These are phyloP conservation scores for Agelaius phoeniceus DNA, from an alignment of 2,113 vertebrate species.

Conservation along the genomic window DNA sequence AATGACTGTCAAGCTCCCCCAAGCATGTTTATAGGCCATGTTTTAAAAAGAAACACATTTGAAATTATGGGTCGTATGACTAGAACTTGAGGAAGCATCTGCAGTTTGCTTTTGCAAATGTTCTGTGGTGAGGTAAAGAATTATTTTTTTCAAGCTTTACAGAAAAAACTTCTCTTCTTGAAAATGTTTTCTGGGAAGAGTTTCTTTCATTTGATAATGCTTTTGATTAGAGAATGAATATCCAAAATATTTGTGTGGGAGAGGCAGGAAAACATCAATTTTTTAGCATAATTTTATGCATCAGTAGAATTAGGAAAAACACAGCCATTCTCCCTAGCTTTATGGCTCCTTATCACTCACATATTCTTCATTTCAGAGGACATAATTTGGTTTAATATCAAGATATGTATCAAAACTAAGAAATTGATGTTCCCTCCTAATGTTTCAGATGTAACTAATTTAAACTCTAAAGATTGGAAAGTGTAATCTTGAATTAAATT, in stretches of 20 bases:
- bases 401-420: neutral
- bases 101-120: conserved; percentile 24
- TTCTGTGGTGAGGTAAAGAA: neutral
- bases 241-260: neutral
- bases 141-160: neutral
- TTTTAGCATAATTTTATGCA: conserved; percentile 7
- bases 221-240: conserved; percentile 14
- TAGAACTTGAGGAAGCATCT: conserved; percentile 29
- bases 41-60: conserved; percentile 60
- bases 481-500: conserved; percentile 4
- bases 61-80: neutral
- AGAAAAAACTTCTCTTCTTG: neutral
- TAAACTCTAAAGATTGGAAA: neutral
- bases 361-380: neutral
- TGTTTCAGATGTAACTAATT: conserved; percentile 26
- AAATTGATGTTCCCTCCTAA: neutral
- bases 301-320: neutral
- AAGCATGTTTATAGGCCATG: neutral
- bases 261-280: neutral
- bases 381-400: neutral
- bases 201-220: conserved; percentile 4
- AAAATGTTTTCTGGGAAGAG: neutral
- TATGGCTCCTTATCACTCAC: neutral
- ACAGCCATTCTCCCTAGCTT: neutral
- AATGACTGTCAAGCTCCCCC: neutral